Conservation (phyloP, 2,797 vertebrate species). For the Malacoraja senta region DNA sequence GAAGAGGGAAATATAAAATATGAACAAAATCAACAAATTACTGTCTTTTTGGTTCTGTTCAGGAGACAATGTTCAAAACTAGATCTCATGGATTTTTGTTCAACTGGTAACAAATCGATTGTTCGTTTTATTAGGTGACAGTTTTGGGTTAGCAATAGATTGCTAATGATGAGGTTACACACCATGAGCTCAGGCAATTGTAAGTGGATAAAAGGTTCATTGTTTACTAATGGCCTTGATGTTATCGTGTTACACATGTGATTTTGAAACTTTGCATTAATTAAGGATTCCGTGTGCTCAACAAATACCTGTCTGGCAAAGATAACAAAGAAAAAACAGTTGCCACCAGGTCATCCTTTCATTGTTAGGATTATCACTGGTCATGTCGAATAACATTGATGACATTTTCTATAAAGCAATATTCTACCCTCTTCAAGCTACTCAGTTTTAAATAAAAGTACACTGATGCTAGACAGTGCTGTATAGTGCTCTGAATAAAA, state of each 20-base stretch:
- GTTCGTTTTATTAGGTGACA: not conserved
- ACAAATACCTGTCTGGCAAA: not conserved
- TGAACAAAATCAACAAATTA: not conserved
- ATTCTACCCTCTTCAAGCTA: constrained; percentile 43
- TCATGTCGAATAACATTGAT: constrained; percentile 55
- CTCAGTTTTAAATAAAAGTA: not conserved
- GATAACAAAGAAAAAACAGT: constrained; percentile 11
- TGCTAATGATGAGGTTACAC: not conserved
- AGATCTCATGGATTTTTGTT: not conserved
- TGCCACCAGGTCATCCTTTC: constrained; percentile 43
- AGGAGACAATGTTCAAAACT: not conserved
- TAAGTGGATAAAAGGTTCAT: not conserved
- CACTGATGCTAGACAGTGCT: not conserved
- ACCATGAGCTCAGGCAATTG: too few species aligned
- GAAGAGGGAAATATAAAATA: not conserved
- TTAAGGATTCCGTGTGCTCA: not conserved
- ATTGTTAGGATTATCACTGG: constrained; percentile 50
- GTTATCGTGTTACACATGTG: not conserved
- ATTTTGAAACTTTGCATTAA: not conserved
- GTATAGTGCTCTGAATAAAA: not conserved
- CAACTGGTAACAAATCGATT: not conserved
- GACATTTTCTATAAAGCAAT: constrained; percentile 49
- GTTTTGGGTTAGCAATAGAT: not conserved
- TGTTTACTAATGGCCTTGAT: not conserved
- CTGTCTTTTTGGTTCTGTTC: not conserved